phyloP scores from a whole-genome alignment of 1,140 invertebrate species.

The Lasioglossum albipes region DNA sequence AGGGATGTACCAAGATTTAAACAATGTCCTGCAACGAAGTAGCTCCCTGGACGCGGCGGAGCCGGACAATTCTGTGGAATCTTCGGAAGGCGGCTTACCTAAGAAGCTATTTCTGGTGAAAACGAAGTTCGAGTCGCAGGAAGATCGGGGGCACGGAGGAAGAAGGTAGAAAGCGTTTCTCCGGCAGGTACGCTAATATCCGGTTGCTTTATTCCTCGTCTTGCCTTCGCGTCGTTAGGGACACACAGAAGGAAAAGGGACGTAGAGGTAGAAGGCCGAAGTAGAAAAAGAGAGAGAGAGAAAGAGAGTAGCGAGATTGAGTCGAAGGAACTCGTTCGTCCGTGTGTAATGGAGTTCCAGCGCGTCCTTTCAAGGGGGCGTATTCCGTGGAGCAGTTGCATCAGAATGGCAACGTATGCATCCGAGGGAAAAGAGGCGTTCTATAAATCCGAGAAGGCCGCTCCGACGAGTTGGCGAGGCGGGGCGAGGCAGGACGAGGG shows the following conservation, averaged over 20 bases:
- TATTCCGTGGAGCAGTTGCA: constrained; percentile 45
- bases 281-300: not conserved
- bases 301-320: constrained; percentile 39
- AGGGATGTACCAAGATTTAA: no score
- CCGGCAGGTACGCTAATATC: constrained; percentile 57
- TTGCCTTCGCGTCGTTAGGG: constrained; percentile 36
- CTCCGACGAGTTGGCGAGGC: not conserved
- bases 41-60: not conserved
- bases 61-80: constrained; percentile 18
- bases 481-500: not conserved
- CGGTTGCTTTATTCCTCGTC: constrained; percentile 47
- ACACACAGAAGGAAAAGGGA: constrained; percentile 1
- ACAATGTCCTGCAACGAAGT: no score
- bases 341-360: constrained; percentile 47
- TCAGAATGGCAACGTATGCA: constrained; percentile 46
- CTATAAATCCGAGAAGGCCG: constrained; percentile 29
- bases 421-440: constrained; percentile 18
- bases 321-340: constrained; percentile 54
- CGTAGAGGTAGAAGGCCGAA: not conserved
- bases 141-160: not conserved
- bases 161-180: constrained; percentile 38
- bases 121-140: not conserved
- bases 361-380: constrained; percentile 37
- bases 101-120: constrained; percentile 32
- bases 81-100: constrained; percentile 10